These are phyloP conservation scores for Phalanger gymnotis DNA, from an alignment of 2,797 vertebrate genomes.

Conservation along the genomic window DNA sequence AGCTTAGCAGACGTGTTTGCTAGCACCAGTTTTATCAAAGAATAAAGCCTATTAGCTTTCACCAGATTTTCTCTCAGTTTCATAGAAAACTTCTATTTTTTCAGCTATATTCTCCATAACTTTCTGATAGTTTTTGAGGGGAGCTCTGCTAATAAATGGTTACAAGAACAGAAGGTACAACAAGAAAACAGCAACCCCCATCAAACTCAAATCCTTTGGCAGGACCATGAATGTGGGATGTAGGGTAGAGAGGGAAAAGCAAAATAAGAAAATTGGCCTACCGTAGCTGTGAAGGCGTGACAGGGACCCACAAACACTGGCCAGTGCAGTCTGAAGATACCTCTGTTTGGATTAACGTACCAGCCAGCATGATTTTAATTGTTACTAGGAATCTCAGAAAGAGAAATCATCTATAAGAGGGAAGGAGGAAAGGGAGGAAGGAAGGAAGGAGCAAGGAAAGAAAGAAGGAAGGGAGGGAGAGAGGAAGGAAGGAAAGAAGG, in stretches of 20 bases:
- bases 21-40: not conserved
- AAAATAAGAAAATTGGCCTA: not conserved
- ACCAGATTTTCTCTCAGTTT: not conserved
- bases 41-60: not conserved
- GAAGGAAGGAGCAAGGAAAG: fast-evolving
- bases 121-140: not conserved
- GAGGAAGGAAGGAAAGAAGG: too few species aligned
- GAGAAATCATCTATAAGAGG: not conserved
- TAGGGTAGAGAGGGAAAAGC: not conserved
- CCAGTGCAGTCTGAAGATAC: not conserved
- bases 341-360: not conserved
- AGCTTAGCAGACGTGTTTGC: not conserved
- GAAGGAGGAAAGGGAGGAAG: not conserved
- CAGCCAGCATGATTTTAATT: not conserved
- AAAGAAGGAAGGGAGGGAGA: not conserved
- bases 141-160: not conserved
- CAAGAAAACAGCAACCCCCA: not conserved
- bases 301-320: not conserved
- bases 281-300: not conserved
- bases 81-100: not conserved
- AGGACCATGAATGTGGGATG: fast-evolving
- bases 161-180: not conserved
- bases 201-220: not conserved
- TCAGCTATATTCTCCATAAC: not conserved
- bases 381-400: not conserved